These are phyloP conservation scores for Danio choprae DNA, from an alignment of 2,797 vertebrate species.

Conservation along the genomic window DNA sequence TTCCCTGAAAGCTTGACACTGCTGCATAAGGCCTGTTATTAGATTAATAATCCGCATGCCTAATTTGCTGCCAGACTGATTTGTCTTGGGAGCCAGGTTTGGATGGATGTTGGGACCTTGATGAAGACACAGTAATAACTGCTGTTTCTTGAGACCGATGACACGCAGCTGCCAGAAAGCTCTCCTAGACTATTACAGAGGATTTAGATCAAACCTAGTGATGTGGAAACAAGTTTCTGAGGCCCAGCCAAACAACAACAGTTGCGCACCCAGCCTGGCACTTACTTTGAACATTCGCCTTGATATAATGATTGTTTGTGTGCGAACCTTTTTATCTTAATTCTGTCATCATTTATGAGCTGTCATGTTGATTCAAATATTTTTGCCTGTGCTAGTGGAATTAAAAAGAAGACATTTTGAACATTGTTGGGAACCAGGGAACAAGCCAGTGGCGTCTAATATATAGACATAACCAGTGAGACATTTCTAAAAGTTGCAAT, in stretches of 20 bases:
- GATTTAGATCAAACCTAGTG: constrained; percentile 33
- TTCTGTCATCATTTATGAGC: background rate
- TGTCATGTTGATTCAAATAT: background rate
- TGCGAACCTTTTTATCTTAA: background rate
- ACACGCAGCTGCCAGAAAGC: constrained; percentile 49
- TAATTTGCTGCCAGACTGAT: constrained; percentile 59
- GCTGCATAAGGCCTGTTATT: constrained; percentile 56
- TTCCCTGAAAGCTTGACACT: constrained; percentile 47
- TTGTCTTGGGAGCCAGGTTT: constrained; percentile 32
- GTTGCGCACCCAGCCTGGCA: background rate
- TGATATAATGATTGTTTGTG: background rate
- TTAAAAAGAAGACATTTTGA: too few species aligned
- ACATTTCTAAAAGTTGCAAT: too few species aligned
- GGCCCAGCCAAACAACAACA: background rate
- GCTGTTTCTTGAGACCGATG: constrained; percentile 39
- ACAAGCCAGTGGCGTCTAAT: too few species aligned
- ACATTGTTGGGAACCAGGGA: too few species aligned
- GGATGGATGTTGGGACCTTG: constrained; percentile 35
- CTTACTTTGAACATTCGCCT: background rate
- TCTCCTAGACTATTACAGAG: constrained; percentile 49
- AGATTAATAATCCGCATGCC: constrained; percentile 54
- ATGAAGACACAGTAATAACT: constrained; percentile 47
- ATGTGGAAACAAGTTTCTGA: constrained; percentile 42
- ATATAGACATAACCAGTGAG: too few species aligned
- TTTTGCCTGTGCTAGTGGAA: too few species aligned